These are phyloP conservation scores for Andrena minutula DNA, from an alignment of 2,888 invertebrate species.

Conservation along the genomic window DNA sequence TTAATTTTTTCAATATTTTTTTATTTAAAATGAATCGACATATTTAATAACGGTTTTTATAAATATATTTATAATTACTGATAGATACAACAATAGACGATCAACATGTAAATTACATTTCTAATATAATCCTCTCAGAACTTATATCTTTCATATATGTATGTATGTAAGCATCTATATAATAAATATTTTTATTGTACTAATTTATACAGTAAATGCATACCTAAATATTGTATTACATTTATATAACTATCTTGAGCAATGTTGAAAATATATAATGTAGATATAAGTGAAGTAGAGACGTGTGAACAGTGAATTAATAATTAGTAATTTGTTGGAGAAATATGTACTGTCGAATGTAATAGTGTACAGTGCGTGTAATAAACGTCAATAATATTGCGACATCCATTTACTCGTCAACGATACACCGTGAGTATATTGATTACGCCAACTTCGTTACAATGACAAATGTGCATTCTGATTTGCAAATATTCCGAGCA, in stretches of 20 bases:
- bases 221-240: not conserved
- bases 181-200: not conserved
- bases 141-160: not conserved
- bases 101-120: slow-evolving; percentile 22
- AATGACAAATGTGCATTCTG: slow-evolving; percentile 37
- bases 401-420: slow-evolving; percentile 43
- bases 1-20: too few species aligned
- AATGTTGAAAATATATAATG: slow-evolving; percentile 1
- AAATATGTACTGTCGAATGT: not conserved
- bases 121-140: slow-evolving; percentile 10
- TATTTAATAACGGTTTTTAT: slow-evolving; percentile 9
- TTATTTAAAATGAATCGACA: slow-evolving; percentile 1
- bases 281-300: not conserved
- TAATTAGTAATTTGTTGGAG: slow-evolving; percentile 2
- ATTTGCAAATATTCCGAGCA: not conserved
- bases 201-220: slow-evolving; percentile 5
- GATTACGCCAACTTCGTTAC: slow-evolving; percentile 43
- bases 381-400: slow-evolving; percentile 28
- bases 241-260: slow-evolving; percentile 12
- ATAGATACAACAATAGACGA: slow-evolving; percentile 20
- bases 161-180: not conserved
- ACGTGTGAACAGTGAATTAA: slow-evolving; percentile 12
- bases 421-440: slow-evolving; percentile 42
- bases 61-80: slow-evolving; percentile 27
- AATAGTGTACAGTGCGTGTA: slow-evolving; percentile 11